These are phyloP conservation scores for Reticulitermes lucifugus DNA, from an alignment of 2,888 invertebrate species.

Conservation along the genomic window DNA sequence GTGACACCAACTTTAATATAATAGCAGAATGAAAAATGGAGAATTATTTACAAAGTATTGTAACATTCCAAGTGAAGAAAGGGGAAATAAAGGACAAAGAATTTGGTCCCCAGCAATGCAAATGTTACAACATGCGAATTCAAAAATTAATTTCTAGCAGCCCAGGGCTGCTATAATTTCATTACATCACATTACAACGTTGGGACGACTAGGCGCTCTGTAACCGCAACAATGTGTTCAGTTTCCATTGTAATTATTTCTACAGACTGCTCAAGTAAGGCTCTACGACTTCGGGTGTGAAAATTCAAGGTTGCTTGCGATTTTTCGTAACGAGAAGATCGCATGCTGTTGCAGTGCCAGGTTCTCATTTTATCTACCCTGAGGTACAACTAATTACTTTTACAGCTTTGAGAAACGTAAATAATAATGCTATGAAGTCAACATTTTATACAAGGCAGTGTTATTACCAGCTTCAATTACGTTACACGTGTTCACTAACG, in stretches of 20 bases:
- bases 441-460: no score
- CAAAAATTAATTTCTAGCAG: constrained; percentile 24
- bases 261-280: neutral
- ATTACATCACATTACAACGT: constrained; percentile 28
- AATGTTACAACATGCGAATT: neutral
- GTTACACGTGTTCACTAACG: no score
- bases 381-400: no score
- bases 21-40: neutral
- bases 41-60: neutral
- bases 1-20: constrained; percentile 17
- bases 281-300: neutral
- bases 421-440: no score
- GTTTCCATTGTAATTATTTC: constrained; percentile 22
- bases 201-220: neutral
- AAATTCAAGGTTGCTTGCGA: no score
- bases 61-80: neutral
- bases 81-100: neutral
- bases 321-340: no score
- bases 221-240: neutral
- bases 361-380: no score
- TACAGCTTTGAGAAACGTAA: no score
- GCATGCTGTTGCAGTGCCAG: no score
- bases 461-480: no score
- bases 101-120: neutral
- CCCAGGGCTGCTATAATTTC: constrained; percentile 21